phyloP scores from a whole-genome alignment of 2,113 vertebrate genomes.

The Oryzias curvinotus region DNA sequence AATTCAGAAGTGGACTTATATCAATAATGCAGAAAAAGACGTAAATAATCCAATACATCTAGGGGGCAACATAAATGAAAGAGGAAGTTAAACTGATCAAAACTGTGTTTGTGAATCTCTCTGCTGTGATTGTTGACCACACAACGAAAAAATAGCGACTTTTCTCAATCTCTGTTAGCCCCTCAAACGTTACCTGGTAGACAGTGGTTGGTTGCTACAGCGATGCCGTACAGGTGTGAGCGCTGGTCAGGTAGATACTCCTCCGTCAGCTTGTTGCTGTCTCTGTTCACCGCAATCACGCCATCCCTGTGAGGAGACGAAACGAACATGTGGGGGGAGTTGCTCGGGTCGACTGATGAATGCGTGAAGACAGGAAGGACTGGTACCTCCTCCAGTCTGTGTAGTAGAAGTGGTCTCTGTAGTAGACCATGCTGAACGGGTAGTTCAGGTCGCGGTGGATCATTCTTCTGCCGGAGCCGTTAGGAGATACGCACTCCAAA shows the following conservation, averaged over 20 bases:
- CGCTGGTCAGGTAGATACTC: constrained; percentile 94
- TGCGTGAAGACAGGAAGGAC: not conserved
- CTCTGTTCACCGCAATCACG: constrained; percentile 85
- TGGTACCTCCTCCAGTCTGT: constrained; percentile 94
- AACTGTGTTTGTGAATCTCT: too few species aligned
- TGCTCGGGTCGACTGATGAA: not conserved
- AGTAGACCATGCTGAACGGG: constrained; percentile 90
- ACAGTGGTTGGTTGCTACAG: constrained; percentile 87
- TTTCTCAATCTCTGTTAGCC: not conserved
- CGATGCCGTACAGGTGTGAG: constrained; percentile 95
- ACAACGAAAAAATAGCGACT: not conserved
- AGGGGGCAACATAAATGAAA: too few species aligned
- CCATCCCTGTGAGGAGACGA: constrained; percentile 81
- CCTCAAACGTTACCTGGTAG: constrained; percentile 62
- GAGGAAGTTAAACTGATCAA: too few species aligned
- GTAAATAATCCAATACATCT: too few species aligned
- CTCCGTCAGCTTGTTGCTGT: constrained; percentile 82
- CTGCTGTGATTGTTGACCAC: too few species aligned
- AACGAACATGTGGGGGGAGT: not conserved
- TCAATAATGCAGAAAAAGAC: too few species aligned
- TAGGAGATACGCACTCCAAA: constrained; percentile 85
- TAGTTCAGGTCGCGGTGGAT: constrained; percentile 89
- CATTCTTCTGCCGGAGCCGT: constrained; percentile 83
- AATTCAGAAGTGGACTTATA: too few species aligned
- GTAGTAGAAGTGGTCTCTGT: constrained; percentile 92